Evolutionary conservation across 2,797 vertebrate species (phyloP).

Genomic region (Heteromormyrus szaboi): DNA sequence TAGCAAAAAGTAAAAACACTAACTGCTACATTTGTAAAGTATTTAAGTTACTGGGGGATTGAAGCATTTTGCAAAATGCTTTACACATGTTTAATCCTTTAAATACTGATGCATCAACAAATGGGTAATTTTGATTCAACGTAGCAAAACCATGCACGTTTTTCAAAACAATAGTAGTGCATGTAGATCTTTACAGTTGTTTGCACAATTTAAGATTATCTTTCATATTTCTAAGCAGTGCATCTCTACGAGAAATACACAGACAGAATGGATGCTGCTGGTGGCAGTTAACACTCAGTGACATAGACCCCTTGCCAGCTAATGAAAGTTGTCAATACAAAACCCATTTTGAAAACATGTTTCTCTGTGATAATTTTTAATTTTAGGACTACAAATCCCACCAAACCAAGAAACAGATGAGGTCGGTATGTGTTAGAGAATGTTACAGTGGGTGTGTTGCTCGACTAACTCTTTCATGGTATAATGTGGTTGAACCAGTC

Average conservation of each 20-base stretch:
- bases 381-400: background rate
- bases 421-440: background rate
- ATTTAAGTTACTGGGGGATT: background rate
- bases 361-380: background rate
- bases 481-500: constrained; percentile 7
- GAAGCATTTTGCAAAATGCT: background rate
- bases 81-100: background rate
- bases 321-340: background rate
- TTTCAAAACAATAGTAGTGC: background rate
- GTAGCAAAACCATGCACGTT: background rate
- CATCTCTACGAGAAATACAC: background rate
- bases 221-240: background rate
- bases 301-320: background rate
- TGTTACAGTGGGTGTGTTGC: background rate
- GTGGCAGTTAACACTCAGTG: background rate
- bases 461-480: background rate
- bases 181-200: background rate
- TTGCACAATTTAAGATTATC: background rate
- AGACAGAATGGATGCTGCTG: background rate
- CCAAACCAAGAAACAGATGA: background rate
- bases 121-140: background rate
- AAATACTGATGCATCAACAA: background rate
- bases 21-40: background rate
- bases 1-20: background rate
- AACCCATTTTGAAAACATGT: background rate